A percentile compares a stretch with the other conserved stretches of the same genome.
These are phyloP conservation scores for Drosophila prostipennis DNA, from an alignment of 2,888 invertebrate genomes.

Conservation along the genomic window DNA sequence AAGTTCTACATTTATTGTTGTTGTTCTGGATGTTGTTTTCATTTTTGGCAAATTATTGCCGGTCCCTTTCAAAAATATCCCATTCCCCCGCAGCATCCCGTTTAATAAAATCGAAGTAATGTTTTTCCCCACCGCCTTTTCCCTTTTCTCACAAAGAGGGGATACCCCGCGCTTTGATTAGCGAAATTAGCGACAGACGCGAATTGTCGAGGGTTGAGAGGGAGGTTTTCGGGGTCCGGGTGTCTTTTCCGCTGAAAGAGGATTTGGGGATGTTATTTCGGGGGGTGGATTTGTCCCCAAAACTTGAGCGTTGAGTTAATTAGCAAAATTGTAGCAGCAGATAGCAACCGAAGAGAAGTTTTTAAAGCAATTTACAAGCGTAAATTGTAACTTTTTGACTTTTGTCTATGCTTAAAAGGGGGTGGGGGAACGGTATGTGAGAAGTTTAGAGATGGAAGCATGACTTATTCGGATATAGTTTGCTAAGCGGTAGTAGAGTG, in stretches of 20 bases:
- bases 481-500: neutral
- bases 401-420: conserved; percentile 51
- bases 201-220: conserved; percentile 22
- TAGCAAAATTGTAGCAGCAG: conserved; percentile 72
- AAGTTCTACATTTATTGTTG: conserved; percentile 75
- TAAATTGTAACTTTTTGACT: conserved; percentile 66
- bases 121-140: conserved; percentile 32
- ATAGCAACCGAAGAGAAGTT: conserved; percentile 64
- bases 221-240: neutral
- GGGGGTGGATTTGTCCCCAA: conserved; percentile 13
- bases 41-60: conserved; percentile 67
- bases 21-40: conserved; percentile 54
- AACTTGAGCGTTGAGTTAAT: conserved; percentile 75
- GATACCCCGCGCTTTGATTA: conserved; percentile 66
- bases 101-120: conserved; percentile 74
- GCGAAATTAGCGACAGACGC: conserved; percentile 69
- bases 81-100: conserved; percentile 4
- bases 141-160: conserved; percentile 3
- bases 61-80: conserved; percentile 64
- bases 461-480: no score
- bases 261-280: neutral
- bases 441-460: conserved; percentile 5
- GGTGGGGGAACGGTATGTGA: neutral
- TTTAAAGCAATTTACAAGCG: conserved; percentile 80
- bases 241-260: conserved; percentile 6